A percentile compares a stretch with the other conserved stretches of the same genome.
phyloP scores from a whole-genome alignment of 2,888 invertebrate species.

The Cryptus armator region DNA sequence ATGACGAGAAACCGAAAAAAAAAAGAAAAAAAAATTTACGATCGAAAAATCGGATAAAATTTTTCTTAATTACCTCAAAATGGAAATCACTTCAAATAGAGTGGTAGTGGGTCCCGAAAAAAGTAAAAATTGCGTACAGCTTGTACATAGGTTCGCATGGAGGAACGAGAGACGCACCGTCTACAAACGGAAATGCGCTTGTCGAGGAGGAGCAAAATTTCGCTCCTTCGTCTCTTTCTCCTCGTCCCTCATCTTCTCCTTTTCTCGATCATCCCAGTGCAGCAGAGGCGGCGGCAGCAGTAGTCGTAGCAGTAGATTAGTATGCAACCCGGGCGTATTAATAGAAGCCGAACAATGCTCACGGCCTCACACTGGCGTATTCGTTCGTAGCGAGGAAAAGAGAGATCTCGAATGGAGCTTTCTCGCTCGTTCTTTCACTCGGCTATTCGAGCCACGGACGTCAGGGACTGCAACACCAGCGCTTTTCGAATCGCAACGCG shows the following conservation, averaged over 20 bases:
- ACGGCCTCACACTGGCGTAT: constrained; percentile 78
- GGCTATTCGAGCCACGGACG: constrained; percentile 58
- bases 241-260: constrained; percentile 40
- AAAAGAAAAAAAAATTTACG: not conserved
- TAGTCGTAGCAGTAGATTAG: constrained; percentile 78
- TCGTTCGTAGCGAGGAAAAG: constrained; percentile 62
- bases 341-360: constrained; percentile 83
- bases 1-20: not conserved
- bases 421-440: constrained; percentile 58
- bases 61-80: too few relatives aligned
- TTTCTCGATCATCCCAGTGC: constrained; percentile 39
- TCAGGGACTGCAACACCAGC: constrained; percentile 66
- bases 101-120: constrained; percentile 41
- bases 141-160: constrained; percentile 16
- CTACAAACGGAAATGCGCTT: constrained; percentile 76
- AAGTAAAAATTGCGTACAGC: not conserved
- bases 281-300: constrained; percentile 25
- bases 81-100: not conserved
- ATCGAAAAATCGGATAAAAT: too few relatives aligned
- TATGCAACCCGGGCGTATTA: constrained; percentile 83
- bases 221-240: constrained; percentile 56
- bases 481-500: constrained; percentile 66
- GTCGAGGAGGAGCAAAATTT: constrained; percentile 64
- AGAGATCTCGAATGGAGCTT: constrained; percentile 55
- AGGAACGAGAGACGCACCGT: constrained; percentile 75